Base-by-base conservation (phyloP, 2,797 vertebrate species). In the Hippoglossus hippoglossus region DNA sequence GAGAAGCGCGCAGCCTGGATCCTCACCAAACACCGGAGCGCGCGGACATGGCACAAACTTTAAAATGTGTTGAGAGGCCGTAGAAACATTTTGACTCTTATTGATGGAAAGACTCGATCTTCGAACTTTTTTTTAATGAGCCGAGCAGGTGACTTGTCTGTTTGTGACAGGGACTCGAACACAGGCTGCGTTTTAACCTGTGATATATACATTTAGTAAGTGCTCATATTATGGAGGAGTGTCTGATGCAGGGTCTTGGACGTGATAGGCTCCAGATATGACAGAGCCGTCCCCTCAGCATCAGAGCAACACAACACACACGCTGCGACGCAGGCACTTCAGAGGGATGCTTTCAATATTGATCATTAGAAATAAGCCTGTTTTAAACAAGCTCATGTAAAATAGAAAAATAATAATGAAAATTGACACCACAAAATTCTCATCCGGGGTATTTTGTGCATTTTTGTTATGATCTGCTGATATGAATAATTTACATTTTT, bases 131-230 rank as follows among this genome's bases (percentile, higher is more conserved):
- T 19, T 74, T 63, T 24, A 31, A 60, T 41, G 13, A 41, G 4
- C 54, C 19, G 55, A 64, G 28, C 13, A 58, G 63, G 44, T 53
- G 66, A 62, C 36, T 67, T 19, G 66, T 8, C 55, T 70, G 74
- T 49, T 67, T 84, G 81, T 72, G 66, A 62, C 81, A 70, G 76
- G 72, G 79, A 80, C 81, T 87, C 73, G 78, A 85, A 92, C 90
- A 86, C 92, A 90, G 65, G 86, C 79, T 80, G 58, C 47, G 66
- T 50, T 83, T 82, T 84, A 90, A 82, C 80, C 89, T 89, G 77
- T 91, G 88, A 94, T 93, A 93, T 94, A 92, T 93, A 91, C 91
- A 92, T 93, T 90, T 88, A 53, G 82, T 71, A 57, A 76, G 80
- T 85, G 85, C 78, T 90, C 89, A 87, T 92, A 80, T 90, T 85